Conservation (phyloP, 2,797 vertebrate genomes). For the Anguilla megastoma region DNA sequence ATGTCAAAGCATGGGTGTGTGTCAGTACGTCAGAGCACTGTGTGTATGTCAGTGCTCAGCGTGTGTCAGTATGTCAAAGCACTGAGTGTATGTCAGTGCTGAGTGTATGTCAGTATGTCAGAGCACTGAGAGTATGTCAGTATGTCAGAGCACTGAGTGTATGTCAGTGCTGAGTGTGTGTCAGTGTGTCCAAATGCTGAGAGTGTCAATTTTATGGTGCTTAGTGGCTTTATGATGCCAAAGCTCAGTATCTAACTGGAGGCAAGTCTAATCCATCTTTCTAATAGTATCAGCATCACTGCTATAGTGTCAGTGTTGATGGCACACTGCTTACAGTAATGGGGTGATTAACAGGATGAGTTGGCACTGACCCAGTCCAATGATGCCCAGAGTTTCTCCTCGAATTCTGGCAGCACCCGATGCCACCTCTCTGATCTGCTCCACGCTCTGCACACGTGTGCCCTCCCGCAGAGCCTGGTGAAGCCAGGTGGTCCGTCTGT, state of each 20-base stretch:
- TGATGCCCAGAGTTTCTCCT: conserved; percentile 95
- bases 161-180: neutral
- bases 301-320: neutral
- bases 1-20: neutral
- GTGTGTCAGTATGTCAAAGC: no score
- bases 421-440: conserved; percentile 97
- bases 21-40: no score
- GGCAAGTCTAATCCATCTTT: neutral
- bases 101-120: neutral
- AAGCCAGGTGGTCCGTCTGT: conserved; percentile 95
- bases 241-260: neutral
- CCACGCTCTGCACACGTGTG: conserved; percentile 92
- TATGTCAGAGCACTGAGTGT: no score
- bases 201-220: no score
- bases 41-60: no score
- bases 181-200: neutral
- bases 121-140: no score
- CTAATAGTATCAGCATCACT: neutral
- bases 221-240: neutral
- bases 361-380: conserved; percentile 84
- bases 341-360: neutral
- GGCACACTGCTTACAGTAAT: neutral
- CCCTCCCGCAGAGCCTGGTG: conserved; percentile 95
- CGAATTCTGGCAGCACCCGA: conserved; percentile 94
- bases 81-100: neutral